Percentiles rank a stretch among this genome's conserved stretches.
phyloP scores from a whole-genome alignment of 2,113 vertebrate species.

The Chinchilla lanigera region DNA sequence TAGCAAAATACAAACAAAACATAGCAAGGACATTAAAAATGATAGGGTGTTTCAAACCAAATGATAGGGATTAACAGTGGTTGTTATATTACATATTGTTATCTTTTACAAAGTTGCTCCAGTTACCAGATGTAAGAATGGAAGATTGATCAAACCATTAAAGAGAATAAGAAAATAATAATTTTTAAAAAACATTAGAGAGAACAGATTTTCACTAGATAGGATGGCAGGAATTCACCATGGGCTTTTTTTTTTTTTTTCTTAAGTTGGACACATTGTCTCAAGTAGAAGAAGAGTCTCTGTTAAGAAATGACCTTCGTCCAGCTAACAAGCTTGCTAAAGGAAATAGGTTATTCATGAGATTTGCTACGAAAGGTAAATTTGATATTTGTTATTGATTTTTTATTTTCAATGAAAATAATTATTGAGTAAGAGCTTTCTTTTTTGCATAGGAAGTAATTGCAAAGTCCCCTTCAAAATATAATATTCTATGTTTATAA shows the following conservation, averaged over 20 bases:
- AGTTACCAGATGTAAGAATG: no score
- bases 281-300: slow-evolving; percentile 92
- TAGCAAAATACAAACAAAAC: no score
- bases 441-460: slow-evolving; percentile 46
- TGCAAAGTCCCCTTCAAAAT: slow-evolving; percentile 5
- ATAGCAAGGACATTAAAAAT: no score
- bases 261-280: slow-evolving; percentile 91
- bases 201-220: no score
- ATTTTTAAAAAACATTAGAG: no score
- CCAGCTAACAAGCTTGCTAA: slow-evolving; percentile 93
- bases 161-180: no score
- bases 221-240: no score
- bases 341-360: slow-evolving; percentile 95
- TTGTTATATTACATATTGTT: no score
- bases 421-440: slow-evolving; percentile 25
- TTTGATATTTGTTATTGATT: slow-evolving; percentile 31
- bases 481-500: neutral
- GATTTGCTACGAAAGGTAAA: slow-evolving; percentile 96
- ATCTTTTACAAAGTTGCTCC: no score
- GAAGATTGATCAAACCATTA: no score
- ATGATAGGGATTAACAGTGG: no score
- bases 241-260: slow-evolving; percentile 33
- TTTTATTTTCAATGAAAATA: slow-evolving; percentile 58
- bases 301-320: slow-evolving; percentile 94
- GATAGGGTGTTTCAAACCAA: no score